Base-by-base conservation (phyloP, 2,888 invertebrate genomes). In the Anodontia alba region DNA sequence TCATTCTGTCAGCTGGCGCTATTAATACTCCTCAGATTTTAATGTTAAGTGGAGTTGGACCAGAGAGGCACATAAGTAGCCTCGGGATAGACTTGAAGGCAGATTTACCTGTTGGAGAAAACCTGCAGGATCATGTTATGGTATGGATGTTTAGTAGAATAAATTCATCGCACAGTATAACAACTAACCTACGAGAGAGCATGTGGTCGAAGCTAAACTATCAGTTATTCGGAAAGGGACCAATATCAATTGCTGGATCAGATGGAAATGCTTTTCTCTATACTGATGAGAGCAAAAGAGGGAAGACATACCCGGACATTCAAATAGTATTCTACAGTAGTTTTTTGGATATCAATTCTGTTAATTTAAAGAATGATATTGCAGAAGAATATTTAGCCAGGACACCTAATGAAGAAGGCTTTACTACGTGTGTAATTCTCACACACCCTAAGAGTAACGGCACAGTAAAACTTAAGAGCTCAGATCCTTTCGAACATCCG, bases 401-500 rank as follows among this genome's bases (percentile, higher is more conserved):
- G 20, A 66, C 23, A 12, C 15, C 33, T 0, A 43, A 23, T 12
- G 42, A 62, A 31, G 96, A 82, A 20, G 86, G 85, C 2, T 84
- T 85, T 70, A 57, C 31, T 26, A 67, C 73, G 0, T 23, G 66
- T 15, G 68, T 79, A 0, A 43, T 70, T 3, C 66, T 81, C 2
- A 51, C 86, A 12, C 83, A 83, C 20, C 96, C 97, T 96, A 77
- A 98, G 97, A 93, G 96, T 78, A 95, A 96, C 5, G 99, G 99
- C 0, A 96, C 96, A 88, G 96, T 99, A 0, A 96, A 96, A 86
- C 95, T 99, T 29, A 95, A 96, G 70, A 97, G 96, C 84, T 94
- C 95, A 0, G 97, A 98, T 94, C 97, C 97, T 0, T 95, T 96
- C 31, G 96, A 97, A 80, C 96, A 96, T 94, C 98, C 98, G 0